These are phyloP conservation scores for Norana najaformis DNA, from an alignment of 2,888 invertebrate species.

Conservation along the genomic window DNA sequence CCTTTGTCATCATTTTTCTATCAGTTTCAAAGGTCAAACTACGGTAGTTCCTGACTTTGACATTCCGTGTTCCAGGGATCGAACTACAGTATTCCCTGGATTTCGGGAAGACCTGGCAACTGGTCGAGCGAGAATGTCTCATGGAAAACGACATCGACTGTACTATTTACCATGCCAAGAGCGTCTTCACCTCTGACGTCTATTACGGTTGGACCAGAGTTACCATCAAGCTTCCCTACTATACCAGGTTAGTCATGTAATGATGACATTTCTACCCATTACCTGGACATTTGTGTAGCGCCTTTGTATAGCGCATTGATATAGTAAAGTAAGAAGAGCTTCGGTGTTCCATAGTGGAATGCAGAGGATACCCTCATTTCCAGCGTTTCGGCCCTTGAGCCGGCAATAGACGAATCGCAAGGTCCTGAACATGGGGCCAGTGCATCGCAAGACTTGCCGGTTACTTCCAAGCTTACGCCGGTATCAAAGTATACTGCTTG, in stretches of 20 bases:
- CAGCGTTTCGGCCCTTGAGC: too few relatives aligned
- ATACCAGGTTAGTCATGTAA: slow-evolving; percentile 52
- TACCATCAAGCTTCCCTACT: slow-evolving; percentile 55
- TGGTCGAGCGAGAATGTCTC: slow-evolving; percentile 54
- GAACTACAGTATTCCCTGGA: slow-evolving; percentile 60
- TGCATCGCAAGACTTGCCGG: too few relatives aligned
- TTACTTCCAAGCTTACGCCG: too few relatives aligned
- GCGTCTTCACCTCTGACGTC: slow-evolving; percentile 53
- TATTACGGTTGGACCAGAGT: slow-evolving; percentile 56
- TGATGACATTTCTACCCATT: too few relatives aligned
- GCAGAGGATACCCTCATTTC: too few relatives aligned
- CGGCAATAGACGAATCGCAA: too few relatives aligned
- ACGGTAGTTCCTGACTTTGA: not conserved
- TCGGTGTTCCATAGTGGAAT: not conserved
- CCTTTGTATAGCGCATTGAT: not conserved
- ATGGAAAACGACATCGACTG: slow-evolving; percentile 58
- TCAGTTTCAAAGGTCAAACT: not conserved
- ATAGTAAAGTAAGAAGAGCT: not conserved
- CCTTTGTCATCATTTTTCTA: too few relatives aligned
- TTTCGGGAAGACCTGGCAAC: slow-evolving; percentile 61
- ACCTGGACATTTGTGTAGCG: not conserved
- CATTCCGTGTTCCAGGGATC: slow-evolving; percentile 50
- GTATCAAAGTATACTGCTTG: too few relatives aligned
- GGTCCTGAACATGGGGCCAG: too few relatives aligned
- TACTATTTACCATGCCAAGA: slow-evolving; percentile 50